Evolutionary conservation across 1,140 invertebrate genomes (phyloP).

Genomic region (Anoplophora glabripennis): DNA sequence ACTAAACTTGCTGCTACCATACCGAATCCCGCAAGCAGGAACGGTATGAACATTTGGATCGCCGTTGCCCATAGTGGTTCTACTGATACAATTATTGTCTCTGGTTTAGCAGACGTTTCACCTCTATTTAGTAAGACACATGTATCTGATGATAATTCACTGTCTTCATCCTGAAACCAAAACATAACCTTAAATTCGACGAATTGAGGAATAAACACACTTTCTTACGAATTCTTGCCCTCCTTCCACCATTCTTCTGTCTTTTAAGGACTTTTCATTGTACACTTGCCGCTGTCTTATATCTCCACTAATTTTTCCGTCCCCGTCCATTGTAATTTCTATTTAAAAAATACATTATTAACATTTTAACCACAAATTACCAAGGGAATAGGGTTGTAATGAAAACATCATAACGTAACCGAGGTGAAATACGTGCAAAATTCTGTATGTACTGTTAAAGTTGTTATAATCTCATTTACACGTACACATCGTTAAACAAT

Average conservation of each 20-base stretch:
- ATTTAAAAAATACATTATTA: constrained; percentile 17
- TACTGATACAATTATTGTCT: constrained; percentile 19
- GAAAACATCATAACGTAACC: neutral
- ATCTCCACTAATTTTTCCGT: constrained; percentile 6
- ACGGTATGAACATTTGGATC: constrained; percentile 86
- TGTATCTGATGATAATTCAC: constrained; percentile 24
- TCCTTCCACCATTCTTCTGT: constrained; percentile 4
- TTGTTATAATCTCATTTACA: too few relatives aligned
- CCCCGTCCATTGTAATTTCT: constrained; percentile 12
- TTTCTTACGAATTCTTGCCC: constrained; percentile 8
- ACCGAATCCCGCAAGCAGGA: constrained; percentile 85
- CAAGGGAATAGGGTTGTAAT: neutral
- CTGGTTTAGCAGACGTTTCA: constrained; percentile 4
- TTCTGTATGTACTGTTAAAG: too few relatives aligned
- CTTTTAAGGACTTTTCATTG: neutral
- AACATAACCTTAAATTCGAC: neutral
- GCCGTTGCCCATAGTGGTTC: constrained; percentile 63
- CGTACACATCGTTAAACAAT: too few relatives aligned
- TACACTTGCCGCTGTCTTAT: constrained; percentile 8
- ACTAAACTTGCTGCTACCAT: constrained; percentile 88
- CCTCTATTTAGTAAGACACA: constrained; percentile 23
- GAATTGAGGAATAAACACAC: neutral
- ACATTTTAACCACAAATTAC: constrained; percentile 1
- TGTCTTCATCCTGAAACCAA: constrained; percentile 19
- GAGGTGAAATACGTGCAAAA: too few relatives aligned